These are phyloP conservation scores for Melanargia galathea DNA, from an alignment of 2,888 invertebrate species.

Conservation along the genomic window DNA sequence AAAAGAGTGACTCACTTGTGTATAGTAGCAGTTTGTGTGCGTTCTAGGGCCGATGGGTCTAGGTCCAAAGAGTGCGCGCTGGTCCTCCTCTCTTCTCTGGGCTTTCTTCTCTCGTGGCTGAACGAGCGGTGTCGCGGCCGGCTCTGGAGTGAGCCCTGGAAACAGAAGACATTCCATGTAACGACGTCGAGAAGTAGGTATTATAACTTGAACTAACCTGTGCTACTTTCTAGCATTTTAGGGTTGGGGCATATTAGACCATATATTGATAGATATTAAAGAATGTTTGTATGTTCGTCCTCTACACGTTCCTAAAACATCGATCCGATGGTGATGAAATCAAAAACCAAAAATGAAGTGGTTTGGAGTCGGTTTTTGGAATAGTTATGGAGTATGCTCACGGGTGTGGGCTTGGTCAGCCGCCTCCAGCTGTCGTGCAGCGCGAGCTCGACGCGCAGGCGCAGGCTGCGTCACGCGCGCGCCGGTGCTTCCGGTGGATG, in stretches of 20 bases:
- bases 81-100: constrained; percentile 50
- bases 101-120: constrained; percentile 55
- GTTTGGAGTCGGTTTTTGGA: too few species aligned
- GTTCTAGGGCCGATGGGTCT: constrained; percentile 36
- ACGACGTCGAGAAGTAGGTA: constrained; percentile 28
- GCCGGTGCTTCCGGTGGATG: constrained; percentile 63
- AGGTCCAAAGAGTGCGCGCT: constrained; percentile 62
- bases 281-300: too few species aligned
- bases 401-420: constrained; percentile 55
- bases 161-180: neutral
- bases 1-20: constrained; percentile 63
- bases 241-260: too few species aligned
- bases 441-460: constrained; percentile 68
- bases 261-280: too few species aligned
- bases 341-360: too few species aligned
- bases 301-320: too few species aligned
- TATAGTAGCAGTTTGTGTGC: constrained; percentile 57
- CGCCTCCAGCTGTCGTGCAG: constrained; percentile 69
- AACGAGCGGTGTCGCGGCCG: constrained; percentile 63
- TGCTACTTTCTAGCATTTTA: too few species aligned
- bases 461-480: constrained; percentile 69
- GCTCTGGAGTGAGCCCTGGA: constrained; percentile 55
- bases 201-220: too few species aligned
- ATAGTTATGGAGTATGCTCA: too few species aligned
- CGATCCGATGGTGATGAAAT: too few species aligned